phyloP scores from a whole-genome alignment of 2,113 vertebrate genomes.

The Osmerus eperlanus region DNA sequence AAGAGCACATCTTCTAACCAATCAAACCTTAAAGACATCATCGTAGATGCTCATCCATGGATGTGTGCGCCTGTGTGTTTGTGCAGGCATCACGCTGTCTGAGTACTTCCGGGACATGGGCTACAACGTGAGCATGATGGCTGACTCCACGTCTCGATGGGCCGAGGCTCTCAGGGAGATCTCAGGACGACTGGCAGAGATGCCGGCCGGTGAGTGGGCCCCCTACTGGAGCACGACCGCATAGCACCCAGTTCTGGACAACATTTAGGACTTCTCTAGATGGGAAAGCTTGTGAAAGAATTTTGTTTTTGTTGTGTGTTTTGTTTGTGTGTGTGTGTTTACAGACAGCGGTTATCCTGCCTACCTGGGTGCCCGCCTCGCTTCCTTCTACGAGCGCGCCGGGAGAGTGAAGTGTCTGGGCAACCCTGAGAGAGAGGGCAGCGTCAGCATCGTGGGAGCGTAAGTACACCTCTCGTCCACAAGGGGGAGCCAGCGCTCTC shows the following conservation, averaged over 20 bases:
- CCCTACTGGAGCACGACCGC: neutral
- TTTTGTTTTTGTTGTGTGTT: neutral
- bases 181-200: conserved; percentile 95
- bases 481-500: conserved; percentile 34
- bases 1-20: too few species aligned
- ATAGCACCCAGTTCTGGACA: too few species aligned
- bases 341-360: conserved; percentile 97
- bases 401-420: conserved; percentile 96
- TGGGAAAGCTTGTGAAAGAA: neutral
- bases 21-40: neutral
- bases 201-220: conserved; percentile 88
- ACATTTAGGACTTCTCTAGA: too few species aligned
- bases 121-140: conserved; percentile 99
- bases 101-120: conserved; percentile 99
- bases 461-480: conserved; percentile 70
- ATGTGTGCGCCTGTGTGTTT: conserved; percentile 10
- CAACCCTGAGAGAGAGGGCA: conserved; percentile 96
- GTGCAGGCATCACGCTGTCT: conserved; percentile 90
- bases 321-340: conserved; percentile 32
- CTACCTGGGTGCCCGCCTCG: conserved; percentile 91
- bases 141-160: conserved; percentile 97
- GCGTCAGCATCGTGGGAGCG: conserved; percentile 97
- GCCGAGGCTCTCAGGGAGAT: conserved; percentile 97
- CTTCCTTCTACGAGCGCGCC: conserved; percentile 95
- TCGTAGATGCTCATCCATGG: neutral